These are phyloP conservation scores for Sparus aurata DNA, from an alignment of 2,797 vertebrate genomes.

Conservation along the genomic window DNA sequence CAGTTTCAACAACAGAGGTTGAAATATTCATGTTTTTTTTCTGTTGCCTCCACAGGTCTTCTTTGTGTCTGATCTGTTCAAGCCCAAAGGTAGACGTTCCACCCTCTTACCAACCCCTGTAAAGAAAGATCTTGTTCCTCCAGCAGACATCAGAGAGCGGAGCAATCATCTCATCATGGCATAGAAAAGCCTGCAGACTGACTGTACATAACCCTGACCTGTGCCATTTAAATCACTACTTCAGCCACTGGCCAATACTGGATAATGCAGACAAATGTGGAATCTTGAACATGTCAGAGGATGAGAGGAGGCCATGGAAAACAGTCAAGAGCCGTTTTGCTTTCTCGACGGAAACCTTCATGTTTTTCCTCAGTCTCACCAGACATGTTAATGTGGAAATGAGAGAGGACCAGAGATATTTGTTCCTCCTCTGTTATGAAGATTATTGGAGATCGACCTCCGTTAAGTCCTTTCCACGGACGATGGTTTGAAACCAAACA, in stretches of 20 bases:
- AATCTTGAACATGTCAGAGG: conserved; percentile 37
- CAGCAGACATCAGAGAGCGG: conserved; percentile 92
- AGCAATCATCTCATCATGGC: conserved; percentile 94
- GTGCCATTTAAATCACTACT: conserved; percentile 64
- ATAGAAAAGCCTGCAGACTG: conserved; percentile 72
- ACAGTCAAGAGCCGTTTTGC: conserved; percentile 20
- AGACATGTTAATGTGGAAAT: conserved; percentile 63
- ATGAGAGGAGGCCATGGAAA: conserved; percentile 39
- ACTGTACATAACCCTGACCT: conserved; percentile 60
- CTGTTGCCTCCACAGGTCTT: conserved; percentile 86
- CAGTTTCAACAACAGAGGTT: neutral
- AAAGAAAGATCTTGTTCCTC: conserved; percentile 91
- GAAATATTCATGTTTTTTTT: neutral
- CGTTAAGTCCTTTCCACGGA: conserved; percentile 25
- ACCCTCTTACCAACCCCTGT: conserved; percentile 82
- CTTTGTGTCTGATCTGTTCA: conserved; percentile 95
- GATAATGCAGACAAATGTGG: conserved; percentile 48
- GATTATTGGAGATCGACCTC: conserved; percentile 44
- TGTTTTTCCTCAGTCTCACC: conserved; percentile 36
- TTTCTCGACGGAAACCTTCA: conserved; percentile 35
- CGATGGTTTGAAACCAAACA: conserved; percentile 39
- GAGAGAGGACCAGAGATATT: conserved; percentile 23
- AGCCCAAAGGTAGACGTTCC: conserved; percentile 86
- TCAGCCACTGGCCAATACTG: conserved; percentile 63
- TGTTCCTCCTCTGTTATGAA: conserved; percentile 41